These are phyloP conservation scores for Phasianus colchicus DNA, from an alignment of 2,113 vertebrate species.

Conservation along the genomic window DNA sequence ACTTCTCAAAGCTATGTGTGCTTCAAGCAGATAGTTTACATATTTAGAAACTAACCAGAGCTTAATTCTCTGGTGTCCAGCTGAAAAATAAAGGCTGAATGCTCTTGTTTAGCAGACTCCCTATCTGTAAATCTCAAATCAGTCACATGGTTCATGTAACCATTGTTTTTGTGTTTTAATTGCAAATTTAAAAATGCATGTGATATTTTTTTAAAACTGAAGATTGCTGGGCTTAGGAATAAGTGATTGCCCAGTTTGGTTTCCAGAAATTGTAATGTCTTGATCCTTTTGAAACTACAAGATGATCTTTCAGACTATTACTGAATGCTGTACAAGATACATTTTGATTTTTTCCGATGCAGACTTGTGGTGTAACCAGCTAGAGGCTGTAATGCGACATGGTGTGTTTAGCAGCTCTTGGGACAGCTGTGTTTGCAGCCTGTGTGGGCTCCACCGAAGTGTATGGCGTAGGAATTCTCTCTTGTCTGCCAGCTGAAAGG, in stretches of 20 bases:
- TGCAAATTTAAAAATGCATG: background rate
- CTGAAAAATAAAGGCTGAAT: background rate
- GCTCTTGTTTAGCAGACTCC: background rate
- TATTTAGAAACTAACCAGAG: background rate
- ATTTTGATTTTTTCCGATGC: background rate
- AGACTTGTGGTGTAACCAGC: background rate
- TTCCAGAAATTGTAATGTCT: background rate
- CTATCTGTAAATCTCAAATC: background rate
- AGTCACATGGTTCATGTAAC: too few species aligned
- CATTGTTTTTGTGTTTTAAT: background rate
- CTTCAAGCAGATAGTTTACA: background rate
- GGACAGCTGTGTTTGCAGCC: background rate
- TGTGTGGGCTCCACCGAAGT: background rate
- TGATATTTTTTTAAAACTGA: too few species aligned
- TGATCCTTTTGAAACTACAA: background rate
- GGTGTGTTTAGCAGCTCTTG: background rate
- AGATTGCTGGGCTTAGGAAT: fast-evolving
- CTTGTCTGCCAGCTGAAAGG: background rate
- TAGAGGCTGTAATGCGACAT: background rate
- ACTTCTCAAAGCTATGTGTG: background rate
- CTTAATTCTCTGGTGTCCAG: background rate
- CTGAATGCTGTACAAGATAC: fast-evolving
- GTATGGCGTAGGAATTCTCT: background rate
- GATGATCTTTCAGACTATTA: fast-evolving
- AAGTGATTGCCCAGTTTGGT: background rate